Base-by-base conservation (phyloP, 2,113 vertebrate species). In the Sporophila hypoxantha region DNA sequence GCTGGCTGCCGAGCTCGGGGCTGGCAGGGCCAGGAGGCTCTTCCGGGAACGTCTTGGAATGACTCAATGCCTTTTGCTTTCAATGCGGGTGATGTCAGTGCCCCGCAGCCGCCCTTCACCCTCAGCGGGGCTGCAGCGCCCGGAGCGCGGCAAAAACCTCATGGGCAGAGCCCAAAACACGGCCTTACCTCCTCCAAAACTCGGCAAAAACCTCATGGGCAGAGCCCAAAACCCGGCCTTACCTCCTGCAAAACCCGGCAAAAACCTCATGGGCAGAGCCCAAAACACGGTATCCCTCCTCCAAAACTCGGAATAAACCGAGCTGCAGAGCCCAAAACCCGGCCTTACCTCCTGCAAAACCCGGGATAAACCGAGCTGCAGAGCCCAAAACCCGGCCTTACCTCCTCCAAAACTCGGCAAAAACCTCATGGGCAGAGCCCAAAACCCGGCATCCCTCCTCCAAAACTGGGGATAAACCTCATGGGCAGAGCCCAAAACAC, bases 31-130 rank as follows among this genome's bases (percentile, higher is more conserved):
- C 79, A 5, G 49, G 64, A 88, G 60, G 5, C 37, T 64, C 89
- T 91, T 92, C 92, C 79, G 79, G 91, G 89, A 89, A 91, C 37
- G 55, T 88, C 85, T 95, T 91, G 81, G 84, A 92, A 78, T 68
- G 65, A 84, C 52, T 90, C 81, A 71, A 86, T 22, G 92, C 75
- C 82, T 93, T 94, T 94, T 70, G 39, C 81, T 91, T 92, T 84
- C 70, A 70, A 34, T 46, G 70, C 41, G 39, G 59, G 84, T 36
- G 84, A 90, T 79, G 92, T 66, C 57, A 94, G 6, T 62, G 56
- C 89, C 78, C 81, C 17, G 12, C 76, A 36, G 84, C 36, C 84
- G 70, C 77, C 4, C 75, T 74, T 4, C 53, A 1, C 4, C 0
- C 30, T 53, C 74, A 20, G 46, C 47, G 5, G 30, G 39, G 69